Evolutionary conservation across 2,797 vertebrate genomes (phyloP).

Genomic region (Epinephelus awoara): DNA sequence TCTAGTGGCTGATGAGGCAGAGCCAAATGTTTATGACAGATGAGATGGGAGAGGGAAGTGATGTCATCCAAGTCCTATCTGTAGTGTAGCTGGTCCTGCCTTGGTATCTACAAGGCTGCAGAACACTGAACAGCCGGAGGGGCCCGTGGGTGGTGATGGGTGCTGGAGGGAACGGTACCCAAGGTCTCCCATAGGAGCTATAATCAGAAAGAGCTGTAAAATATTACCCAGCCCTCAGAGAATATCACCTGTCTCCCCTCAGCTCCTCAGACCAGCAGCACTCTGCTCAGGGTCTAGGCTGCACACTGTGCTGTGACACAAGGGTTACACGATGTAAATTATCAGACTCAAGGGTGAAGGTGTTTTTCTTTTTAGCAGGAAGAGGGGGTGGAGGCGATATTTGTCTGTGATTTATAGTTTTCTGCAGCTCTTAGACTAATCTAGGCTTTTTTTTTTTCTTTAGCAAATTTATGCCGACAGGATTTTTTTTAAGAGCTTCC

Average conservation of each 20-base stretch:
- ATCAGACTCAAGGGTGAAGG: slow-evolving; percentile 73
- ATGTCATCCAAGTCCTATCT: slow-evolving; percentile 86
- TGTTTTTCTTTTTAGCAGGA: slow-evolving; percentile 65
- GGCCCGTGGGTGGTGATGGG: slow-evolving; percentile 66
- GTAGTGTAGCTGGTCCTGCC: slow-evolving; percentile 70
- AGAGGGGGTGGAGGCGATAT: slow-evolving; percentile 52
- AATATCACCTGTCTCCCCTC: slow-evolving; percentile 79
- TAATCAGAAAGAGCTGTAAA: slow-evolving; percentile 76
- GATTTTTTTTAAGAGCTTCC: slow-evolving; percentile 79
- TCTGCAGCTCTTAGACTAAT: slow-evolving; percentile 66
- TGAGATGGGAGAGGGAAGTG: slow-evolving; percentile 81
- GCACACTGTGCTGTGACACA: slow-evolving; percentile 66
- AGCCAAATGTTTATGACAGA: slow-evolving; percentile 88
- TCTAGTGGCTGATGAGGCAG: slow-evolving; percentile 71
- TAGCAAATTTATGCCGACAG: slow-evolving; percentile 70
- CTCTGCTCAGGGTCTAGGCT: slow-evolving; percentile 51
- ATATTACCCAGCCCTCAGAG: slow-evolving; percentile 71
- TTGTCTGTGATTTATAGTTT: slow-evolving; percentile 74
- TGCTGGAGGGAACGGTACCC: slow-evolving; percentile 81
- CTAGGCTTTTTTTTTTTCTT: slow-evolving; percentile 55
- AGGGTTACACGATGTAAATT: slow-evolving; percentile 75
- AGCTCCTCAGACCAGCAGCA: slow-evolving; percentile 65
- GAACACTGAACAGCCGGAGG: slow-evolving; percentile 63
- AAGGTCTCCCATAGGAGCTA: slow-evolving; percentile 73
- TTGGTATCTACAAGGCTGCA: slow-evolving; percentile 76